Percentiles rank a stretch among this genome's conserved stretches.
Conservation (phyloP, 2,797 vertebrate species). For the Moxostoma hubbsi region DNA sequence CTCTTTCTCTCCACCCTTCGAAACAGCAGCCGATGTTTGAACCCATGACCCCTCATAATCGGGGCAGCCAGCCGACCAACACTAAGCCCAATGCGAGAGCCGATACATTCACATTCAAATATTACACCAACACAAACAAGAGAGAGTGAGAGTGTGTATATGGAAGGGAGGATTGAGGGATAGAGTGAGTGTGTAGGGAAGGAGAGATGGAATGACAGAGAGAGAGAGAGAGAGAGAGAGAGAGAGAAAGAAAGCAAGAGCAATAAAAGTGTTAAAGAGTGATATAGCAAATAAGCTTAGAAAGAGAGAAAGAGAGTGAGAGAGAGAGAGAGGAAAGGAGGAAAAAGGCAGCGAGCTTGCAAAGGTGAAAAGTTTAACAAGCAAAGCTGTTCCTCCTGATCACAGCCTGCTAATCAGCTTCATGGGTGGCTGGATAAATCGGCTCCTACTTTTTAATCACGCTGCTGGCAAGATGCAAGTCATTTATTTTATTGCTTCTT, state of each 20-base stretch:
- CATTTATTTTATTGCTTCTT: constrained; percentile 85
- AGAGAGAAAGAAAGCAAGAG: constrained; percentile 56
- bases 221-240: constrained; percentile 29
- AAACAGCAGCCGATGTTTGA: constrained; percentile 72
- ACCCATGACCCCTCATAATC: constrained; percentile 73
- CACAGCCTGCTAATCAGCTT: constrained; percentile 99
- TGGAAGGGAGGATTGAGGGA: constrained; percentile 71
- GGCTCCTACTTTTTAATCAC: constrained; percentile 75
- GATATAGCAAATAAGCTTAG: constrained; percentile 62
- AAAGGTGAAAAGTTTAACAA: constrained; percentile 99
- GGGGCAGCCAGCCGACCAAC: constrained; percentile 63
- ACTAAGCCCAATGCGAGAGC: constrained; percentile 70
- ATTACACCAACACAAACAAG: constrained; percentile 61
- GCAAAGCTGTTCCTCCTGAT: constrained; percentile 99
- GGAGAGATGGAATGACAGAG: constrained; percentile 63
- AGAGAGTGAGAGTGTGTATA: constrained; percentile 67
- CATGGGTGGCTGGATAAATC: constrained; percentile 92
- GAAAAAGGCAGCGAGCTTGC: constrained; percentile 70
- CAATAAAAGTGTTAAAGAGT: constrained; percentile 37
- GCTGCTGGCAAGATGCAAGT: constrained; percentile 87
- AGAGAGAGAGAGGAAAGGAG: constrained; percentile 45
- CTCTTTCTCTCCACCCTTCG: constrained; percentile 71
- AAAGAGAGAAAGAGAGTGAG: constrained; percentile 54
- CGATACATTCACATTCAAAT: constrained; percentile 78
- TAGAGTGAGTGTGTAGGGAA: constrained; percentile 61